Evolutionary conservation across 2,797 vertebrate genomes (phyloP).

Genomic region (Tarsius wallacei): DNA sequence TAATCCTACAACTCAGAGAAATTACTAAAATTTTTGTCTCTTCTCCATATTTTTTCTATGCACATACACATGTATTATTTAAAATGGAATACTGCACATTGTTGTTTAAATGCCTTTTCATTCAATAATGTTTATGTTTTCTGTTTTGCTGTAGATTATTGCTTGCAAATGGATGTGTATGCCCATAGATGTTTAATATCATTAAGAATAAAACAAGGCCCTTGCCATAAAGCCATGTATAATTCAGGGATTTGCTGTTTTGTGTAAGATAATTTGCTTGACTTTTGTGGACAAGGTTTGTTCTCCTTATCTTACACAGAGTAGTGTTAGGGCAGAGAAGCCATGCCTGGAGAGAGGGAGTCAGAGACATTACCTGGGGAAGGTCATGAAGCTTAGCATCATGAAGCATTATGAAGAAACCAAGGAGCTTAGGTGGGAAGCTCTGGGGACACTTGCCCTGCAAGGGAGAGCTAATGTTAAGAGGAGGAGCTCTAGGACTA

Average conservation of each 20-base stretch:
- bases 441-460: background rate
- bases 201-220: background rate
- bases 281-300: background rate
- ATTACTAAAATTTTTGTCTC: background rate
- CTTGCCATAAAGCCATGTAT: background rate
- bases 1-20: conserved; percentile 18
- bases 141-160: background rate
- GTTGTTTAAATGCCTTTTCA: conserved; percentile 44
- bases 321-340: background rate
- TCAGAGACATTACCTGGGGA: background rate
- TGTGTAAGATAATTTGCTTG: background rate
- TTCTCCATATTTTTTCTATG: background rate
- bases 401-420: background rate
- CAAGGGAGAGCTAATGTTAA: background rate
- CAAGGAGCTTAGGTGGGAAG: background rate
- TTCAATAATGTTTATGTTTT: conserved; percentile 36
- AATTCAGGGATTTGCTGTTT: conserved; percentile 22
- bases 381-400: background rate
- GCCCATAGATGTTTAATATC: background rate
- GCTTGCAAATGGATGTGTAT: background rate
- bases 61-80: background rate
- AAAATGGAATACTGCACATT: background rate
- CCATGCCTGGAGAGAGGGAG: background rate
- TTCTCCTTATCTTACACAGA: background rate
- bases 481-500: background rate